Percentiles rank a stretch among this genome's conserved stretches.
Conservation (phyloP, 2,797 vertebrate species). For the Gambelia wislizenii region DNA sequence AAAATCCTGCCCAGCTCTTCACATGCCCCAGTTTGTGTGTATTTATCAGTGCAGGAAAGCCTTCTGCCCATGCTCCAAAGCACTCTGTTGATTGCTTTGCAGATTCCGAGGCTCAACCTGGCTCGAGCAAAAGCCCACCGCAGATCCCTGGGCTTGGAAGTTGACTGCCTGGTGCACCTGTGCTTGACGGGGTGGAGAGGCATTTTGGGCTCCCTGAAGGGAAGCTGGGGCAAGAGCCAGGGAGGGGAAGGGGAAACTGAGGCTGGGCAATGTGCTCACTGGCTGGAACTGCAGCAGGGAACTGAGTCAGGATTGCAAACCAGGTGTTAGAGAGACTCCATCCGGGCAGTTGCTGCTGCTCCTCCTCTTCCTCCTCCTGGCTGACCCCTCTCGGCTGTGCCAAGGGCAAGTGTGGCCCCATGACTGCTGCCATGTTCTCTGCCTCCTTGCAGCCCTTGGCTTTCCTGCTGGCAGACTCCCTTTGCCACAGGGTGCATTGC, state of each 20-base stretch:
- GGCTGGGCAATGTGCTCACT: fast-evolving
- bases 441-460: too few relatives aligned
- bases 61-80: not conserved
- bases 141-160: not conserved
- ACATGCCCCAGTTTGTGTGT: not conserved
- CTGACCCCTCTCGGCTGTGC: not conserved
- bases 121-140: too few relatives aligned
- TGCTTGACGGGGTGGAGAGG: not conserved
- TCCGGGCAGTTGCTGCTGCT: not conserved
- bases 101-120: not conserved
- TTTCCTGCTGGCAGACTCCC: not conserved
- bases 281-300: not conserved
- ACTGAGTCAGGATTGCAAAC: not conserved
- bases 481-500: not conserved
- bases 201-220: not conserved
- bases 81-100: not conserved
- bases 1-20: too few relatives aligned
- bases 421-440: fast-evolving
- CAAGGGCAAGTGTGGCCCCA: not conserved
- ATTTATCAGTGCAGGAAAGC: not conserved
- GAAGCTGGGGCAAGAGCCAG: not conserved
- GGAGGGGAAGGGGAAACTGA: not conserved
- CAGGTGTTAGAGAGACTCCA: not conserved
- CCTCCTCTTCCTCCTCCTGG: not conserved
- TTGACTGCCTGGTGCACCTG: not conserved